Conservation (phyloP, 2,113 vertebrate genomes). For the Scalopus aquaticus region DNA sequence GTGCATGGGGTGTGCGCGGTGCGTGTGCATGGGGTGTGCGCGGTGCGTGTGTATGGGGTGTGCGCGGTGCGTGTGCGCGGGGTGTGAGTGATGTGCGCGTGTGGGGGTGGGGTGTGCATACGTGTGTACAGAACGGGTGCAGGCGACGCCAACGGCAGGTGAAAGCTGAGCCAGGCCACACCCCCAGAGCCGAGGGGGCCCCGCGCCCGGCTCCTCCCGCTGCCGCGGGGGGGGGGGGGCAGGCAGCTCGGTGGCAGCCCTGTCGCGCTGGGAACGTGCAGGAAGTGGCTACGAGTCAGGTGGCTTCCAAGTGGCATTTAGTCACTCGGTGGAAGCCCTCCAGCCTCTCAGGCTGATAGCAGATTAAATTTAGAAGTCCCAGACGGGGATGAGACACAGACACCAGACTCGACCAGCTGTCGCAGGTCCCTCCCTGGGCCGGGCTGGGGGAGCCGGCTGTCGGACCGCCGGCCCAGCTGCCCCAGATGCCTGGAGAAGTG, state of each 20-base stretch:
- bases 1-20: too few relatives aligned
- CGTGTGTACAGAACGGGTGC: not conserved
- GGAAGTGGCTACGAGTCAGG: not conserved
- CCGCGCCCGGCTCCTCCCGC: too few relatives aligned
- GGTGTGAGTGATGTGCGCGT: not conserved
- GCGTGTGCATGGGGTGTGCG: not conserved
- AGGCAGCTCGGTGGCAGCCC: not conserved
- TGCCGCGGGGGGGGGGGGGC: not conserved
- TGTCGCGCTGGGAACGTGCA: not conserved
- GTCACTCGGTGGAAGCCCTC: conserved; percentile 69
- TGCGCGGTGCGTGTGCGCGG: not conserved
- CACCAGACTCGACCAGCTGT: conserved; percentile 68
- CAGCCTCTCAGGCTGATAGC: conserved; percentile 68
- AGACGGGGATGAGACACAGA: conserved; percentile 60
- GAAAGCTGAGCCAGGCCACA: not conserved
- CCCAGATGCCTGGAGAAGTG: too few relatives aligned
- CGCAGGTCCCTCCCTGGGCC: not conserved
- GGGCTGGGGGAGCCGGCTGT: too few relatives aligned
- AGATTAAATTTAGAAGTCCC: conserved; percentile 83
- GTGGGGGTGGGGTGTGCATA: not conserved
- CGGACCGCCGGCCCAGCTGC: too few relatives aligned
- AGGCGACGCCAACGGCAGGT: not conserved
- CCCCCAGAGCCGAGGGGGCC: too few relatives aligned
- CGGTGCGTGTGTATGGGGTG: not conserved
- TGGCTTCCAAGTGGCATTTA: conserved; percentile 64